Evolutionary conservation across 2,888 invertebrate species (phyloP), one percentile per base, ranked within the genome.

Genomic region (Xiphydria camelus): DNA sequence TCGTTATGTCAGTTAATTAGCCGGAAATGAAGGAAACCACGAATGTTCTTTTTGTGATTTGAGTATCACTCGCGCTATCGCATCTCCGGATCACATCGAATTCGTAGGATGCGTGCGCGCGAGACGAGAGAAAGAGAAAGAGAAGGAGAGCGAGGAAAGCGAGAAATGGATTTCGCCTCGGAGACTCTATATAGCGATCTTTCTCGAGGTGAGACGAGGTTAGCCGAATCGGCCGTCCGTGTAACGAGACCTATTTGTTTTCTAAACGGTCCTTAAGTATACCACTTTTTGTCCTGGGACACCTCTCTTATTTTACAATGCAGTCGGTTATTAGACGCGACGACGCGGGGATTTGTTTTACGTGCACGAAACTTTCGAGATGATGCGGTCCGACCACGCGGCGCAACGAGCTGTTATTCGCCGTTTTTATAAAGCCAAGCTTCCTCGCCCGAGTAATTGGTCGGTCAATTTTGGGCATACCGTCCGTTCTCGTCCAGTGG

Each of bases 271-370:
- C 29, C 29, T 29, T 29, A 29, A 29, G 29, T 29, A 14, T 29
- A 29, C 29, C 29, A 29, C 29, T 29, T 29, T 29, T 29, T 29
- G 14, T 29, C 12, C n/a, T 14, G 29, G 29, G 29, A 29, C 29
- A 29, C 29, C 14, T 29, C 29, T 26, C 14, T 14, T 23, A 9
- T n/a, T 7, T 26, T 29, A 29, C n/a, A 6, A 29, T 6, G 5
- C 12, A 29, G 12, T 7, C 29, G 14, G 12, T 29, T 29, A 29
- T 29, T 10, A 29, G 29, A 12, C 6, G 29, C 12, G 6, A 14
- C 29, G 12, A 12, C 29, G 14, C 14, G 7, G 14, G 12, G 12
- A 14, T 29, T 29, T 29, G 12, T 29, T 29, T 29, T 29, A 14
- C 12, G 12, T 29, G n/a, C n/a, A 12, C 12, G 29, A 29, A 12